Base-by-base conservation (phyloP, 2,888 invertebrate genomes). In the Holacanthella duospinosa region DNA sequence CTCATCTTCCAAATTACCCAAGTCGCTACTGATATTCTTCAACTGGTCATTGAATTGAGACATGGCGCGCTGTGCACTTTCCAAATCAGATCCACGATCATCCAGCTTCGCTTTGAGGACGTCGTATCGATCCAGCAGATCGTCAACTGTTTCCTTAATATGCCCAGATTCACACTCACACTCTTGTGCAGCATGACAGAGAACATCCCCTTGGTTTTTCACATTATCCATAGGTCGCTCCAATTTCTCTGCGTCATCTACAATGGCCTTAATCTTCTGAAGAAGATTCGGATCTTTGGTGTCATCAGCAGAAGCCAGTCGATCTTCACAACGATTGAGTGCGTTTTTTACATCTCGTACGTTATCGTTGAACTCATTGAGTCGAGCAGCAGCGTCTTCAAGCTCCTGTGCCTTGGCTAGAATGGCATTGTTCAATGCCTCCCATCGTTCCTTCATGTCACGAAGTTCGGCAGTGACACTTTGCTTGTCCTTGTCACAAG, bases 401-500 rank as follows among this genome's bases (percentile, higher is more conserved):
- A 92, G 62, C 53, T 71, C 85, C 75, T 89, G 88, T 29, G 87
- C 85, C 74, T 86, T 83, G 66, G 86, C 85, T 59, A 86, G 80
- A 2, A 91, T 81, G 74, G 86, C 89, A 74, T 90, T 89, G 77
- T 93, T 93, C 9, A 96, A 82, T 74, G 85, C 85, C 75, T 95
- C 93, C 95, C 95, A 95, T 71, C 92, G 82, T 69, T 87, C 86
- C 78, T 89, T 91, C 77, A 93, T 84, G 71, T 83, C 83, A 70
- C 86, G 83, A 2, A 95, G 80, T 75, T 92, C 88, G 48, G 84
- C 85, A 75, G 89, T 86, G 1, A 96, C 89, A 1, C 88, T 84
- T 57, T 93, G 93, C 75, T 93, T 91, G 75, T 95, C 94, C 59
- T 88, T 85, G 75, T 95, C 94, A 72, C 93, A 93, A 56, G 89